These are phyloP conservation scores for Hipparchia sbordonii DNA, from an alignment of 2,888 invertebrate species.

Conservation along the genomic window DNA sequence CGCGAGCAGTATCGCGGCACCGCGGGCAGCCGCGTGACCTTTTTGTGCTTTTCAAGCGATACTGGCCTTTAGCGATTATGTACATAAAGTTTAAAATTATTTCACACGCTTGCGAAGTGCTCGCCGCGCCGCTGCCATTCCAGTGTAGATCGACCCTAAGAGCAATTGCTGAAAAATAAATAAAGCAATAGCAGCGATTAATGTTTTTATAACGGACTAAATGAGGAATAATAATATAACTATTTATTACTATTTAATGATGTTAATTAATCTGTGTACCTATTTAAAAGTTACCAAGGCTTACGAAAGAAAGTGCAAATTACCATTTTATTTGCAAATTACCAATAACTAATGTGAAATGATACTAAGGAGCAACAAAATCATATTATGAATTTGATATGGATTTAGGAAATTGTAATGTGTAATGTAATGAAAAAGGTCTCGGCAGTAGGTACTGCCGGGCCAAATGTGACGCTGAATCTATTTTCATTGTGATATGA, in stretches of 20 bases:
- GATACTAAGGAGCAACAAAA: background rate
- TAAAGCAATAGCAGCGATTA: conserved; percentile 15
- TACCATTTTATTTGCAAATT: background rate
- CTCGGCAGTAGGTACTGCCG: conserved; percentile 29
- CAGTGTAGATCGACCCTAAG: too few relatives aligned
- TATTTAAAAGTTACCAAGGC: conserved; percentile 13
- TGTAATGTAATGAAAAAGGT: conserved; percentile 11
- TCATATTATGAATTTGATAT: background rate
- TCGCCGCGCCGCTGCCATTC: too few relatives aligned
- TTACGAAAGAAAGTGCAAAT: background rate
- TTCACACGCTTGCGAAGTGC: too few relatives aligned
- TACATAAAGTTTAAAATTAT: too few relatives aligned
- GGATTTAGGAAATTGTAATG: conserved; percentile 9
- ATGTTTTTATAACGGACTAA: background rate
- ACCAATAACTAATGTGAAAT: background rate
- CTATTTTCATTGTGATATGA: conserved; percentile 37
- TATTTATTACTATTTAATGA: conserved; percentile 6
- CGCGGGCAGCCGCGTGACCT: too few relatives aligned
- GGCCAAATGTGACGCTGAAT: conserved; percentile 35
- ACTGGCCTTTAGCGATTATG: too few relatives aligned
- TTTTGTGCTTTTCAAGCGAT: too few relatives aligned
- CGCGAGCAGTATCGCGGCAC: too few relatives aligned
- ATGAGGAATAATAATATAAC: background rate
- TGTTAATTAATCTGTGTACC: conserved; percentile 9
- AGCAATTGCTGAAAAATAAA: background rate